phyloP scores from a whole-genome alignment of 2,888 invertebrate genomes.

The Vanessa cardui region DNA sequence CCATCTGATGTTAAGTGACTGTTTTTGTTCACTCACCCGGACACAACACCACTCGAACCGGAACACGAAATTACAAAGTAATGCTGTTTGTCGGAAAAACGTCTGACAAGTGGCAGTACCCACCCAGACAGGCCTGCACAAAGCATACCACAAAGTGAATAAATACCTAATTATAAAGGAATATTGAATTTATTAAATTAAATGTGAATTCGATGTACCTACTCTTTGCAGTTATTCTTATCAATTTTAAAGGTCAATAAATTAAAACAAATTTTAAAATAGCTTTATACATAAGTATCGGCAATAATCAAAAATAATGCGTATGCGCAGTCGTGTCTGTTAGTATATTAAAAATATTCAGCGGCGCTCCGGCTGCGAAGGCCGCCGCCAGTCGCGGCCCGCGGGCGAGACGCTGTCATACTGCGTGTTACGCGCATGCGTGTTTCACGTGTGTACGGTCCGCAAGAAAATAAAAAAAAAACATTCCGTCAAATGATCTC shows the following conservation, averaged over 20 bases:
- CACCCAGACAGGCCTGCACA: too few relatives aligned
- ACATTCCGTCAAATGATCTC: neutral
- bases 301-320: constrained; percentile 25
- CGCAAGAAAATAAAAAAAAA: constrained; percentile 40
- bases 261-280: neutral
- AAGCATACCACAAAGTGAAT: too few relatives aligned
- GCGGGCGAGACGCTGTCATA: constrained; percentile 52
- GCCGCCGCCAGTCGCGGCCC: constrained; percentile 49
- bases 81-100: too few relatives aligned
- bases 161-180: neutral
- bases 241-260: too few relatives aligned
- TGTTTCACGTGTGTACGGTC: constrained; percentile 65
- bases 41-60: too few relatives aligned
- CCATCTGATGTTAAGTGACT: too few relatives aligned
- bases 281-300: constrained; percentile 2
- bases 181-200: neutral
- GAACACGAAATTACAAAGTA: too few relatives aligned
- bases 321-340: constrained; percentile 24
- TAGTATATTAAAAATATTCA: constrained; percentile 40
- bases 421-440: constrained; percentile 64
- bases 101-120: too few relatives aligned
- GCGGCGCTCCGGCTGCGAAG: constrained; percentile 48
- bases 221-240: too few relatives aligned
- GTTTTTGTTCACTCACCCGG: too few relatives aligned
- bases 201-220: too few relatives aligned